Percentiles rank a stretch among this genome's conserved stretches.
phyloP scores from a whole-genome alignment of 2,888 invertebrate genomes.

The Gasteruption jaculator region DNA sequence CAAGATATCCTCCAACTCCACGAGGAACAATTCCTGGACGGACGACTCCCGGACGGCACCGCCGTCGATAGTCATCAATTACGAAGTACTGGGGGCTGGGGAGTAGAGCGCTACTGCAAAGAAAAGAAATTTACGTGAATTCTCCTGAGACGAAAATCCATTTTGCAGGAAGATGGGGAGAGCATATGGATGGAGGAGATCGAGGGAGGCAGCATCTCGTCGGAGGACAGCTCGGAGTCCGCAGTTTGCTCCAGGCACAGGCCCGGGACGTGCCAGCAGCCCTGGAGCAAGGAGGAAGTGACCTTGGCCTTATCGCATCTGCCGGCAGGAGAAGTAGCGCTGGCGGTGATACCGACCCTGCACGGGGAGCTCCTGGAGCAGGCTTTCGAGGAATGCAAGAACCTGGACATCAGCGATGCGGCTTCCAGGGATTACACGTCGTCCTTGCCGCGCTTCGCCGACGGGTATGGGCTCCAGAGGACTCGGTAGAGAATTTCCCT shows the following conservation, averaged over 20 bases:
- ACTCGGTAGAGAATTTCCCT: too few species aligned
- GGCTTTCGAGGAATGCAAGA: constrained; percentile 29
- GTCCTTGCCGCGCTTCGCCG: constrained; percentile 24
- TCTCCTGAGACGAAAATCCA: too few species aligned
- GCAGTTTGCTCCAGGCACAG: constrained; percentile 29
- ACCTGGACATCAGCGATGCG: constrained; percentile 19
- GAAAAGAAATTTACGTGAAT: too few species aligned
- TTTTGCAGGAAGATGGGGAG: constrained; percentile 25
- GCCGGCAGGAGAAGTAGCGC: constrained; percentile 40
- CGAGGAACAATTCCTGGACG: too few species aligned
- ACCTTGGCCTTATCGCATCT: constrained; percentile 34
- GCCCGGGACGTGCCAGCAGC: constrained; percentile 30
- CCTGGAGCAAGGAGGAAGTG: constrained; percentile 41
- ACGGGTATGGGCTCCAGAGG: too few species aligned
- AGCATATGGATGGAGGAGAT: constrained; percentile 38
- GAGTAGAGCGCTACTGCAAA: too few species aligned
- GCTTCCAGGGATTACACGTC: constrained; percentile 19
- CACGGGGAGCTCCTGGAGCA: constrained; percentile 29
- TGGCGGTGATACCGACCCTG: constrained; percentile 33
- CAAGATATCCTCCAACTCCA: too few species aligned
- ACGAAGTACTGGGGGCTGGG: too few species aligned
- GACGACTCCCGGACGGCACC: not conserved
- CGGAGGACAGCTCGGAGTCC: constrained; percentile 37
- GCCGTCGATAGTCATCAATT: not conserved
- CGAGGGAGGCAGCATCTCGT: constrained; percentile 37